Evolutionary conservation across 2,888 invertebrate genomes (phyloP), one percentile per base, ranked within the genome.

Genomic region (Ichneumoninae sp.): DNA sequence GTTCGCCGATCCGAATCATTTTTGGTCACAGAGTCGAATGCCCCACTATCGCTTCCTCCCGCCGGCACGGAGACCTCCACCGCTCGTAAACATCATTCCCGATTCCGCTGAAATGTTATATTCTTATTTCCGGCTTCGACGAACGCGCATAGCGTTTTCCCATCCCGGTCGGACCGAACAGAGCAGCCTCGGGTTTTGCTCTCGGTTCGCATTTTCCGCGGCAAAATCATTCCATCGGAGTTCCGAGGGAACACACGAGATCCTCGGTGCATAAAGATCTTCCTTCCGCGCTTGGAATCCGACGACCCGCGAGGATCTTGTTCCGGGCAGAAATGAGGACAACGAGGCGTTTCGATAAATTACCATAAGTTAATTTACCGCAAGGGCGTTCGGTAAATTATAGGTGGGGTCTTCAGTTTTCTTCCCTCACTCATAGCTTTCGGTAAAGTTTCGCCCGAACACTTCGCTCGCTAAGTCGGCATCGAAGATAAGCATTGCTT

Each of bases 121-220:
- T 87, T 89, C 87, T 87, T 84, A 86, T 87, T 88, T 89, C 88
- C 89, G 87, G 69, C 75, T 84, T 85, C 87, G 83, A 87, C 83
- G 83, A 84, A 83, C 80, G 79, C 83, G 84, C 54, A 66, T 78
- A 78, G 78, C 73, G 3, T 77, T 78, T 73, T 78, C 60, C 40
- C 13, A 73, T 65, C 44, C 52, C 63, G 8, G 65, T 63, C 33
- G 1, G 60, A 30, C 5, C 6, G 33, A 33, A 5, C 4, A 13
- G 54, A 57, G 10, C 16, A 16, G 44, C 16, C 13, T 1, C 19
- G 5, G 8, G 19, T 52, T 19, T 52, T 2, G 16, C 52, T 52
- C 52, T 19, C 4, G 6, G 1, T 52, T n/a, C 19, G 8, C 19
- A 52, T 52, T 52, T 52, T 19, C 6, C 52, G 19, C 2, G 16